Conservation (phyloP, 2,888 invertebrate species). For the Zygogramma bicolorata region DNA sequence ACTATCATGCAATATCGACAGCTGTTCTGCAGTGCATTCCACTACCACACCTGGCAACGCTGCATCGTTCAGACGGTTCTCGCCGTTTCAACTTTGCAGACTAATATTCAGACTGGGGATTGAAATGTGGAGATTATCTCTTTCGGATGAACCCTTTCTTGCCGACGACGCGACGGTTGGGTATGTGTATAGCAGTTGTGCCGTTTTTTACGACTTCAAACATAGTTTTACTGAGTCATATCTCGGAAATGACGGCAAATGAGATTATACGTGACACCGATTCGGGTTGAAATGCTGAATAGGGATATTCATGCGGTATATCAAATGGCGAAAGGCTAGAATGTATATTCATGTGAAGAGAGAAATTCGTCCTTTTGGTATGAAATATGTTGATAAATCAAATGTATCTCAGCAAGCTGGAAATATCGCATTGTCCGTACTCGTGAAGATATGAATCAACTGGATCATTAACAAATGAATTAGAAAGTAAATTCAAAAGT, state of each 20-base stretch:
- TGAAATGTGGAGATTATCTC: constrained; percentile 11
- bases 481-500: too few relatives aligned
- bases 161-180: neutral
- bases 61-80: neutral
- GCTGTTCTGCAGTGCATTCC: neutral
- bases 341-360: too few relatives aligned
- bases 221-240: constrained; percentile 5
- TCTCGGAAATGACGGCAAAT: neutral
- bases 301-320: too few relatives aligned
- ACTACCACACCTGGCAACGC: constrained; percentile 2
- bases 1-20: neutral
- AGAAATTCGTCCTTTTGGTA: too few relatives aligned
- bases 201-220: constrained; percentile 4
- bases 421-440: too few relatives aligned
- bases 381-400: too few relatives aligned
- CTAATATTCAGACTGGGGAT: neutral
- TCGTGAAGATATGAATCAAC: too few relatives aligned
- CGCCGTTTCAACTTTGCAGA: constrained; percentile 14
- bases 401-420: too few relatives aligned
- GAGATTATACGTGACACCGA: neutral
- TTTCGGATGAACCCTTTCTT: constrained; percentile 11
- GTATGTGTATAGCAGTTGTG: neutral
- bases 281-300: neutral
- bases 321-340: too few relatives aligned
- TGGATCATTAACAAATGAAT: too few relatives aligned